A percentile compares a stretch with the other conserved stretches of the same genome.
phyloP scores from a whole-genome alignment of 2,113 vertebrate genomes.

The Sylvilagus bachmani region DNA sequence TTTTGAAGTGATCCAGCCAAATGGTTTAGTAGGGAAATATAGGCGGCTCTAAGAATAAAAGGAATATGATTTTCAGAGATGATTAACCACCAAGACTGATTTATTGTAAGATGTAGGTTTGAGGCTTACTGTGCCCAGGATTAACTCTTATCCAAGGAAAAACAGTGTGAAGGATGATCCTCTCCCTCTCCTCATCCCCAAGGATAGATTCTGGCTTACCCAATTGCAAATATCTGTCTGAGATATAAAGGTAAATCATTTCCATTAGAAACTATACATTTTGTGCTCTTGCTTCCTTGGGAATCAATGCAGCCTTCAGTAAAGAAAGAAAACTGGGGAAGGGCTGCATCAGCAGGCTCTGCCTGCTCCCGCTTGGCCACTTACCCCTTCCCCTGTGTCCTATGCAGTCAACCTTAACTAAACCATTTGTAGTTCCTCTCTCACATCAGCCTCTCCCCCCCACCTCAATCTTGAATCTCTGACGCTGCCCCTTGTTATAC shows the following conservation, averaged over 20 bases:
- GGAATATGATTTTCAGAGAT: background rate
- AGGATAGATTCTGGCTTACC: background rate
- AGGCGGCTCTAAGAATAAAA: background rate
- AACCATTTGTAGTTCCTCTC: background rate
- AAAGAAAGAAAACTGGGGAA: background rate
- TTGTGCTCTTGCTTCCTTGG: background rate
- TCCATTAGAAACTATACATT: background rate
- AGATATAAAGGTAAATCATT: background rate
- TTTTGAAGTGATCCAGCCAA: background rate
- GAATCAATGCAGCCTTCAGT: background rate
- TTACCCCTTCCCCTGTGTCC: background rate
- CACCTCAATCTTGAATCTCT: background rate
- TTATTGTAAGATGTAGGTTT: background rate
- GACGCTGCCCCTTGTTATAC: background rate
- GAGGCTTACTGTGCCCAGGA: background rate
- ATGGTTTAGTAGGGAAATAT: background rate
- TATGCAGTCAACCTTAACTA: background rate
- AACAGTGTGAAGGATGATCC: background rate
- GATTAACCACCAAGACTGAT: background rate
- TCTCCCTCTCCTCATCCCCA: background rate
- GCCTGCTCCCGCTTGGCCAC: background rate
- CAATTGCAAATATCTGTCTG: background rate
- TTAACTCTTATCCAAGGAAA: background rate
- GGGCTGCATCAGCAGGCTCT: background rate
- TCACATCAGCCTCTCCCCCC: background rate